A percentile compares a stretch with the other conserved stretches of the same genome.
Conservation (phyloP, 30 jellyfish, hydroid and myxozoan species). For the Calvadosia cruxmelitensis region DNA sequence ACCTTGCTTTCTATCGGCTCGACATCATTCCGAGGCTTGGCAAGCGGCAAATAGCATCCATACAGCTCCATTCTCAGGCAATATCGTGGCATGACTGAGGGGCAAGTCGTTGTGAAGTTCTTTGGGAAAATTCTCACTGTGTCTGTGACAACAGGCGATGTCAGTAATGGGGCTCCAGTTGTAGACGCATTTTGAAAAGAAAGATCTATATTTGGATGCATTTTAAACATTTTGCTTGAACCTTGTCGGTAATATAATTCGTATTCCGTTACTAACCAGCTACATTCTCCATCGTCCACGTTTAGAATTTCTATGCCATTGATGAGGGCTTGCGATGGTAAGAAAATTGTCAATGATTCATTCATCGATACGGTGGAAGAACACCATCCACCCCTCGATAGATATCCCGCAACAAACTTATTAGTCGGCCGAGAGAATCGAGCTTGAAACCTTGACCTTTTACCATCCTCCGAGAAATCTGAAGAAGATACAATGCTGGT, state of each 20-base stretch:
- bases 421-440: not conserved
- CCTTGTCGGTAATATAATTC: not conserved
- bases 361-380: not conserved
- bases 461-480: not conserved
- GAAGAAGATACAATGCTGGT: not conserved
- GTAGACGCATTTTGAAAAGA: no score
- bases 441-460: not conserved
- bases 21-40: no score
- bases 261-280: not conserved
- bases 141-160: not conserved
- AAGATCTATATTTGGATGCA: no score
- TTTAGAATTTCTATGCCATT: not conserved
- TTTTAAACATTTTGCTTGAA: no score
- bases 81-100: not conserved
- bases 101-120: not conserved
- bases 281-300: not conserved
- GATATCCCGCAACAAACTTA: not conserved
- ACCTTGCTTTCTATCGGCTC: no score
- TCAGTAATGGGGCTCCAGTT: no score
- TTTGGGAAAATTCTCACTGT: not conserved
- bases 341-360: no score
- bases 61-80: not conserved
- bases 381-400: not conserved
- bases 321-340: not conserved
- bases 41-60: not conserved